Base-by-base conservation (phyloP, 1,140 invertebrate genomes). In the Drosophila athabasca region DNA sequence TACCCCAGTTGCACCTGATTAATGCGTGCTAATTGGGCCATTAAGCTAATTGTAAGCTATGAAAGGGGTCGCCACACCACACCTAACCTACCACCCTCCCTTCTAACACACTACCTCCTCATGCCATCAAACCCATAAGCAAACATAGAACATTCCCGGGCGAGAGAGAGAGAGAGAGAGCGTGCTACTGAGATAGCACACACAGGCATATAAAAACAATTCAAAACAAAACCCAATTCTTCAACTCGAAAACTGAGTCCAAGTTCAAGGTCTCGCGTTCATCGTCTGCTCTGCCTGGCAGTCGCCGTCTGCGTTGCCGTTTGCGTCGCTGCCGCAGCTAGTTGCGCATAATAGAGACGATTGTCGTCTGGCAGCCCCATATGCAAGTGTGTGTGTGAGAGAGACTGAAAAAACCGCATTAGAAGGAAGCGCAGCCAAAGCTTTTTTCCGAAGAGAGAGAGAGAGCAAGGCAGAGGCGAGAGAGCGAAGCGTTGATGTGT, bases 171-270 rank as follows among this genome's bases (percentile, higher is more conserved):
- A 61, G 43, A 35, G 13, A 19, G 9, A 45, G 15, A 29, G n/a
- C 41, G 44, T 29, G 53, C 46, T 11, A 51, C 50, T 66, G 51
- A 65, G 59, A 43, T 68, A 75, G 50, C 35, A 39, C 11, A 39
- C 35, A 39, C 31, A 9, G 7, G 57, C 76, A 79, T 39, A 39
- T 39, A 39, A 39, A 39, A 85, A 68, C 62, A 68, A 87, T 82
- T 87, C 83, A 87, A 87, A 85, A 89, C 74, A 87, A 85, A 90
- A 90, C 78, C 79, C 66, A 87, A 90, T 87, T 90, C 81, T 87
- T 76, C 69, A 75, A 78, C 82, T 88, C 79, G 67, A 67, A 78
- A 90, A 90, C 73, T 90, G 82, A 90, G 82, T 79, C 87, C 87
- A 90, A 90, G 87, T 90, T 90, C 87, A 90, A 90, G 87, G 87